phyloP scores from a whole-genome alignment of 2,113 vertebrate genomes.

The Fulmarus glacialis region DNA sequence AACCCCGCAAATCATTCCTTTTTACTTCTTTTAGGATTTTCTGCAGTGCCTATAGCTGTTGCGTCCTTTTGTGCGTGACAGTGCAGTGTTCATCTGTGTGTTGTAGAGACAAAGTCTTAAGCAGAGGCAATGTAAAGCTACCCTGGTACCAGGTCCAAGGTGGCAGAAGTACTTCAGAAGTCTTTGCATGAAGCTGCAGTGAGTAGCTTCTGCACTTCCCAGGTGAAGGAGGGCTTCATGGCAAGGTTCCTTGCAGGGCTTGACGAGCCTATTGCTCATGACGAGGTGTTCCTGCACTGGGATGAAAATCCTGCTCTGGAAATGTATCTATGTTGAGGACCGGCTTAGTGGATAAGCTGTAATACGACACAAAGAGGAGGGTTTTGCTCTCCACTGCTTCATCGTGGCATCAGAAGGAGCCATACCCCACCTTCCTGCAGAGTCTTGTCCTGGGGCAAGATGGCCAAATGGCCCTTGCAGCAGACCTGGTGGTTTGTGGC shows the following conservation, averaged over 20 bases:
- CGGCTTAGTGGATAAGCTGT: neutral
- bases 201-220: neutral
- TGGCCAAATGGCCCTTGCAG: neutral
- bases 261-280: accelerated
- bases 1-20: neutral
- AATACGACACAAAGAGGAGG: neutral
- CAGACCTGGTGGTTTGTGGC: neutral
- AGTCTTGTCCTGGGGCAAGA: neutral
- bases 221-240: neutral
- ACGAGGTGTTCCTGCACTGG: neutral
- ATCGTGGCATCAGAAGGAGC: neutral
- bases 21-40: neutral
- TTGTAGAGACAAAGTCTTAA: neutral
- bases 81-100: accelerated
- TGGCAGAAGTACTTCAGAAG: neutral
- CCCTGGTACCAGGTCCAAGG: neutral
- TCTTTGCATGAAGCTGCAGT: neutral
- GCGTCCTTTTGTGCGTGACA: neutral
- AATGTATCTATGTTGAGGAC: neutral
- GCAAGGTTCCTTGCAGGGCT: neutral
- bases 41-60: neutral
- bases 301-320: neutral
- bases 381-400: neutral
- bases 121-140: neutral
- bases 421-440: neutral